Percentiles rank a stretch among this genome's conserved stretches.
Conservation (phyloP, 2,888 invertebrate genomes). For the Petrophora chlorosata region DNA sequence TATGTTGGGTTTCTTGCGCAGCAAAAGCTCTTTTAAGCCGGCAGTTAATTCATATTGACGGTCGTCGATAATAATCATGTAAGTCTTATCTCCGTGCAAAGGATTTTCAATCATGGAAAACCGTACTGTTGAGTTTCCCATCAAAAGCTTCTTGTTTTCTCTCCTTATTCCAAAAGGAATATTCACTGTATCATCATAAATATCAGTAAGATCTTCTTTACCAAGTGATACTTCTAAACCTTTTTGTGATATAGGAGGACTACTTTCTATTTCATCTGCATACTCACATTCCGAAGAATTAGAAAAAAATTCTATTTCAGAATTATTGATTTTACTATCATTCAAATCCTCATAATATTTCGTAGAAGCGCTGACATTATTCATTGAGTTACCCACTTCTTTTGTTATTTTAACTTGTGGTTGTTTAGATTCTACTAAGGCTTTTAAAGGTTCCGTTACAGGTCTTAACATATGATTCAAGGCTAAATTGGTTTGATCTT, state of each 20-base stretch:
- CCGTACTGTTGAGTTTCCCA: background rate
- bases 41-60: background rate
- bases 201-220: no score
- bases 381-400: background rate
- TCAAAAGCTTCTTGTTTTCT: no score
- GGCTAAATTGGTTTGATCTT: background rate
- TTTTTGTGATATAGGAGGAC: no score
- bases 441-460: constrained; percentile 5
- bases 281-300: no score
- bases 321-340: no score
- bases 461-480: constrained; percentile 8
- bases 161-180: no score
- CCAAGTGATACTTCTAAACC: no score
- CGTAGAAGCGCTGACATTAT: no score
- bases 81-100: background rate
- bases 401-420: background rate
- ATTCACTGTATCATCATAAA: no score
- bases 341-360: no score
- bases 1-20: background rate
- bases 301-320: no score
- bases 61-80: background rate
- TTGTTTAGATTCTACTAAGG: background rate
- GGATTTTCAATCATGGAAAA: background rate
- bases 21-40: background rate
- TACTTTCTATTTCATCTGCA: no score